A percentile compares a stretch with the other conserved stretches of the same genome.
These are phyloP conservation scores for Athalia circularis DNA, from an alignment of 2,888 invertebrate species.

Conservation along the genomic window DNA sequence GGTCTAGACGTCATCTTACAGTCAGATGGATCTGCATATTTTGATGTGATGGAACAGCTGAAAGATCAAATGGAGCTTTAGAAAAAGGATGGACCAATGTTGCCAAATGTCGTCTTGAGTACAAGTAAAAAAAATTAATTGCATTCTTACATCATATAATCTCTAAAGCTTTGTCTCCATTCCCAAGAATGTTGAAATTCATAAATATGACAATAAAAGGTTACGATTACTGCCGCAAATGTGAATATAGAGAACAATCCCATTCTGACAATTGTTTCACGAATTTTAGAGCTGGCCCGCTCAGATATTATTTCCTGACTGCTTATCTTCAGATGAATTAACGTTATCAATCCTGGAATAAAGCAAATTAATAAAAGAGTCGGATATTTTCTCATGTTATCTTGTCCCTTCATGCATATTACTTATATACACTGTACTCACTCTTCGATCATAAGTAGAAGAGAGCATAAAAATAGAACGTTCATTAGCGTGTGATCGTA, in stretches of 20 bases:
- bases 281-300: constrained; percentile 89
- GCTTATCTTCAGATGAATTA: constrained; percentile 87
- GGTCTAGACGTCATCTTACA: constrained; percentile 85
- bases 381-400: constrained; percentile 7
- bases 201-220: constrained; percentile 89
- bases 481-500: constrained; percentile 33
- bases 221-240: constrained; percentile 85
- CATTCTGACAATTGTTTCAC: constrained; percentile 90
- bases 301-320: constrained; percentile 90
- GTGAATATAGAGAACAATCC: constrained; percentile 87
- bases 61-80: constrained; percentile 51
- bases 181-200: constrained; percentile 84
- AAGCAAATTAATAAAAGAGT: constrained; percentile 45
- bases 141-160: constrained; percentile 87
- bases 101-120: neutral
- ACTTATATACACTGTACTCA: constrained; percentile 9
- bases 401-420: neutral
- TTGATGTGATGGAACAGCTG: constrained; percentile 74
- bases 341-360: constrained; percentile 82
- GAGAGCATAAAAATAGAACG: constrained; percentile 43
- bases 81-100: neutral
- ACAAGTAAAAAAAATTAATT: constrained; percentile 9
- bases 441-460: constrained; percentile 14
- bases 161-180: constrained; percentile 86
- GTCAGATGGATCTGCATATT: constrained; percentile 69